Percentiles rank a stretch among this genome's conserved stretches.
Evolutionary conservation across 2,113 vertebrate species (phyloP).

Genomic region (Xiphophorus maculatus): DNA sequence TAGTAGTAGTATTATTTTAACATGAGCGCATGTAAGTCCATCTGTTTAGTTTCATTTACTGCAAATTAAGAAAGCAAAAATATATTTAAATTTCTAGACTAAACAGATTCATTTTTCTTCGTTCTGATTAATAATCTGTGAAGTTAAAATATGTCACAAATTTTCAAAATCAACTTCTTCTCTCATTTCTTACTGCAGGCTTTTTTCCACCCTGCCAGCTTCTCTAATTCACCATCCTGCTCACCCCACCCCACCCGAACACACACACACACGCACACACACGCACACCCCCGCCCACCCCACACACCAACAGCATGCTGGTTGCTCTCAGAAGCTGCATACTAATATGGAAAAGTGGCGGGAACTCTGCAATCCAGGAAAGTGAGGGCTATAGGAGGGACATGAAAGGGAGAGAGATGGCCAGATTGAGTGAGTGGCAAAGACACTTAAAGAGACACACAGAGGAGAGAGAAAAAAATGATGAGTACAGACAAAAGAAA

Average conservation of each 20-base stretch:
- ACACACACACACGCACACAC: no score
- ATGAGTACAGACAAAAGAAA: neutral
- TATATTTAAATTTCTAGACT: no score
- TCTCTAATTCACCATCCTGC: neutral
- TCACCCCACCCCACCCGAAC: neutral
- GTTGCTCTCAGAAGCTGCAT: conserved; percentile 65
- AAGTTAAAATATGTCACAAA: no score
- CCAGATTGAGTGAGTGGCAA: conserved; percentile 12
- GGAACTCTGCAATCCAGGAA: conserved; percentile 54
- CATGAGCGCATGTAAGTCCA: no score
- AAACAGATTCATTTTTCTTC: no score
- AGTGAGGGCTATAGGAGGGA: neutral
- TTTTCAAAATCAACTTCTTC: neutral
- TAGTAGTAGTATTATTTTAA: no score
- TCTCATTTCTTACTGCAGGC: neutral
- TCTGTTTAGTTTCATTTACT: no score
- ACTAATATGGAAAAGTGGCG: conserved; percentile 61
- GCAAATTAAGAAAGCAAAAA: no score
- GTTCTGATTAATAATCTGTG: no score
- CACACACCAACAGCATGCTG: conserved; percentile 16
- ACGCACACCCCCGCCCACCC: no score
- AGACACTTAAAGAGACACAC: neutral
- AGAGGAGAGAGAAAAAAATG: neutral
- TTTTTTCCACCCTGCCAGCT: neutral
- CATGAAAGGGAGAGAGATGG: conserved; percentile 23